These are phyloP conservation scores for Heteropelma amictum DNA, from an alignment of 2,888 invertebrate genomes.

Conservation along the genomic window DNA sequence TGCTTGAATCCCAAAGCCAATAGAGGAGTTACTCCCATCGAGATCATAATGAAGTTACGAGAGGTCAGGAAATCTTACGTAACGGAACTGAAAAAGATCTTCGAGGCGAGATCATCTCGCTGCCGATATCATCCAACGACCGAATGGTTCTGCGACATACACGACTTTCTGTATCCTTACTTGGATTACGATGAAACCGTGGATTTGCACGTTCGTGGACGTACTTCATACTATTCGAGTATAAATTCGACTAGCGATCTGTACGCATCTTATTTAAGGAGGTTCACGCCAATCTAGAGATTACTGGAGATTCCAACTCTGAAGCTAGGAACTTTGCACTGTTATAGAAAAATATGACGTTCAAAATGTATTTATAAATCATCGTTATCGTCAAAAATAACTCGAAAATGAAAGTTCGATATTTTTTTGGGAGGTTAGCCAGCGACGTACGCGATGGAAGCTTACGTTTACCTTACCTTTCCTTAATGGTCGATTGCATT, in stretches of 20 bases:
- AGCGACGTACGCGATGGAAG: too few species aligned
- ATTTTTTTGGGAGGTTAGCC: too few species aligned
- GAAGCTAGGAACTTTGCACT: not conserved
- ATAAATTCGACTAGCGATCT: not conserved
- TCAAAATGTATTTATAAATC: too few species aligned
- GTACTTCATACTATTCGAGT: not conserved
- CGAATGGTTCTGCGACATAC: slow-evolving; percentile 63
- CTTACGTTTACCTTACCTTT: too few species aligned
- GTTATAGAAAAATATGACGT: not conserved
- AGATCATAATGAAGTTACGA: slow-evolving; percentile 66
- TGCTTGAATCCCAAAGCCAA: slow-evolving; percentile 14
- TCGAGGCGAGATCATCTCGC: slow-evolving; percentile 49
- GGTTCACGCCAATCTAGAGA: too few species aligned
- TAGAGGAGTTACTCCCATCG: slow-evolving; percentile 54
- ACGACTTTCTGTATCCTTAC: slow-evolving; percentile 64
- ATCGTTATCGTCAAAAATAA: too few species aligned
- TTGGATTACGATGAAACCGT: slow-evolving; percentile 64
- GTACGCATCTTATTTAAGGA: too few species aligned
- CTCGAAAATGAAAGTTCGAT: too few species aligned
- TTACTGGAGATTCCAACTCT: too few species aligned
- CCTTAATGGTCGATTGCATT: too few species aligned
- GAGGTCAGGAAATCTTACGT: slow-evolving; percentile 62
- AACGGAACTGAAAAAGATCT: slow-evolving; percentile 57
- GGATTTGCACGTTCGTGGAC: slow-evolving; percentile 60
- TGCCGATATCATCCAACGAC: slow-evolving; percentile 44